These are phyloP conservation scores for Andrena camellia DNA, from an alignment of 2,888 invertebrate genomes.

Conservation along the genomic window DNA sequence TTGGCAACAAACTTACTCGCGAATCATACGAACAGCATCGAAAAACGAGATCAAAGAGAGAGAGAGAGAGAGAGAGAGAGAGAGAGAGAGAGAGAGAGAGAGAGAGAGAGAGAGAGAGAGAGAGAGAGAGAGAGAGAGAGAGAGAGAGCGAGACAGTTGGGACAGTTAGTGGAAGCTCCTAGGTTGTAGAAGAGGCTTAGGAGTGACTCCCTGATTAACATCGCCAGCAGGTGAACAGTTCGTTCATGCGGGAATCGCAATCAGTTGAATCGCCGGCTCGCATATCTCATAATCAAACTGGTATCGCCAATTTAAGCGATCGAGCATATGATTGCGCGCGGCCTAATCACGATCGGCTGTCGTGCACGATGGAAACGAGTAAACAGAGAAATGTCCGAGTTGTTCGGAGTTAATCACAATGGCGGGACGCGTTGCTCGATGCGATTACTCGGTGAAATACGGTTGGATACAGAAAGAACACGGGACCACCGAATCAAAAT, in stretches of 20 bases:
- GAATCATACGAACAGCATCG: background rate
- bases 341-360: slow-evolving; percentile 54
- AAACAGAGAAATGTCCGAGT: slow-evolving; percentile 55
- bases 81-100: too few species aligned
- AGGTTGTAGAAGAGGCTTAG: background rate
- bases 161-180: background rate
- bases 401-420: slow-evolving; percentile 50
- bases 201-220: background rate
- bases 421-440: slow-evolving; percentile 9
- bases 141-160: too few species aligned
- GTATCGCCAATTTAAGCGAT: slow-evolving; percentile 57
- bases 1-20: background rate
- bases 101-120: background rate
- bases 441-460: slow-evolving; percentile 39
- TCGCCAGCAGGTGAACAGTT: slow-evolving; percentile 6
- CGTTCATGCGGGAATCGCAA: slow-evolving; percentile 41
- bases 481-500: background rate
- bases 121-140: too few species aligned
- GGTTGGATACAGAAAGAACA: slow-evolving; percentile 33
- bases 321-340: slow-evolving; percentile 49
- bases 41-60: background rate
- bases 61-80: background rate
- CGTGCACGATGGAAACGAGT: slow-evolving; percentile 45
- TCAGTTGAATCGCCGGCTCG: slow-evolving; percentile 44
- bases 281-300: slow-evolving; percentile 59